A percentile compares a stretch with the other conserved stretches of the same genome.
These are phyloP conservation scores for Diprion similis DNA, from an alignment of 1,140 invertebrate species.

Conservation along the genomic window DNA sequence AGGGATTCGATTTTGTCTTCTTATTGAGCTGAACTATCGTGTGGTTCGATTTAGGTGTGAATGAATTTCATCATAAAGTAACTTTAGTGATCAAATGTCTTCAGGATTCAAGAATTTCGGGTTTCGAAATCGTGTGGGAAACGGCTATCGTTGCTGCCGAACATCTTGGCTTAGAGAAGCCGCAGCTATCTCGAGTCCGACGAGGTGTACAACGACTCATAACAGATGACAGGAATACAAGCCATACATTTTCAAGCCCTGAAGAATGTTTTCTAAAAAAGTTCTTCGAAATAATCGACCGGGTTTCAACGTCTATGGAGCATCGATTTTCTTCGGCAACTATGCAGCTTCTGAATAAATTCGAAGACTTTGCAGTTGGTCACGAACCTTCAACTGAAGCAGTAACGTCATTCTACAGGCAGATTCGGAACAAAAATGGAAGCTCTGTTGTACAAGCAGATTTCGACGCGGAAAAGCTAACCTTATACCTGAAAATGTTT, in stretches of 20 bases:
- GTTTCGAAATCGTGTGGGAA: conserved; percentile 23
- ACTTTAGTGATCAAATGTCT: conserved; percentile 17
- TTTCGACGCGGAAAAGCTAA: conserved; percentile 6
- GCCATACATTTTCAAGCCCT: conserved; percentile 9
- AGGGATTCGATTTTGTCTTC: conserved; percentile 24
- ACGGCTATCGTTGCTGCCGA: conserved; percentile 9
- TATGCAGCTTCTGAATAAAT: conserved; percentile 18
- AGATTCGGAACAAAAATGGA: not conserved
- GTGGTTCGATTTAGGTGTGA: conserved; percentile 16
- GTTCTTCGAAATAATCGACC: conserved; percentile 20
- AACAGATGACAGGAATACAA: not conserved
- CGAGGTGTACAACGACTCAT: conserved; percentile 12
- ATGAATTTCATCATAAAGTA: conserved; percentile 20
- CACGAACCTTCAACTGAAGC: not conserved
- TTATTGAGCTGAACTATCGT: conserved; percentile 20
- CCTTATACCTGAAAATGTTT: conserved; percentile 19
- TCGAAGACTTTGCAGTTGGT: conserved; percentile 17
- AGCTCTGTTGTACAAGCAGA: too few species aligned
- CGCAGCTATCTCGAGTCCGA: conserved; percentile 17
- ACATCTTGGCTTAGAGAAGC: conserved; percentile 16
- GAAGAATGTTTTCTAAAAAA: conserved; percentile 17
- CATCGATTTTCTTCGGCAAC: conserved; percentile 17
- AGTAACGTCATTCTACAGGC: conserved; percentile 10
- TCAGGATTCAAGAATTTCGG: conserved; percentile 4
- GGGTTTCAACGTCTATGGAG: conserved; percentile 14